These are phyloP conservation scores for Agrilus planipennis DNA, from an alignment of 1,140 invertebrate species.

Conservation along the genomic window DNA sequence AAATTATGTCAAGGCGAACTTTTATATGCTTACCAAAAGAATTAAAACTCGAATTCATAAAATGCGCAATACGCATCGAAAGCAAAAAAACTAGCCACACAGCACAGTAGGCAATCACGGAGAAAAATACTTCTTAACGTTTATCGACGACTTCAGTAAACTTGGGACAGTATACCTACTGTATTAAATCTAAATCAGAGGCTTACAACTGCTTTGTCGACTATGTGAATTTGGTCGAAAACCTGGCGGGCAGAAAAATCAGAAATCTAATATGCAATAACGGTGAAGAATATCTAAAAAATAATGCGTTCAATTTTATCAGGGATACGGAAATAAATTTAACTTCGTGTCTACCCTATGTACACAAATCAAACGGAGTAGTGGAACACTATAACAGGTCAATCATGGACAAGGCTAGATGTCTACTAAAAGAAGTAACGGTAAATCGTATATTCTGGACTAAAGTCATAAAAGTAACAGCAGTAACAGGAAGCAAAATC, in stretches of 20 bases:
- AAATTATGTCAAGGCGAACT: too few species aligned
- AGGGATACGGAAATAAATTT: constrained; percentile 24
- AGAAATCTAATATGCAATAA: constrained; percentile 33
- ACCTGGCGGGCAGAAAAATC: constrained; percentile 23
- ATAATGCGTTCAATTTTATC: constrained; percentile 11
- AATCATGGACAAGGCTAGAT: constrained; percentile 15
- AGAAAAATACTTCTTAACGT: too few species aligned
- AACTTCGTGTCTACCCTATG: constrained; percentile 30
- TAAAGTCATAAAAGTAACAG: constrained; percentile 18
- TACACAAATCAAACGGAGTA: constrained; percentile 31
- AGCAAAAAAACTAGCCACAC: too few species aligned
- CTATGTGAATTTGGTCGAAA: constrained; percentile 19
- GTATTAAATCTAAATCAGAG: constrained; percentile 29
- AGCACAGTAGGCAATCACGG: too few species aligned
- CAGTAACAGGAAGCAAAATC: constrained; percentile 4
- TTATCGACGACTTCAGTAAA: too few species aligned
- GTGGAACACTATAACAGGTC: constrained; percentile 30
- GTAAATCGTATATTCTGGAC: constrained; percentile 28
- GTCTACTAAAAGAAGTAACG: constrained; percentile 20
- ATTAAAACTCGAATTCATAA: too few species aligned
- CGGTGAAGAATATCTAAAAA: constrained; percentile 31
- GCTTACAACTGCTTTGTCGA: constrained; percentile 17
- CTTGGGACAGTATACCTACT: too few species aligned
- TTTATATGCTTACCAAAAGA: too few species aligned
- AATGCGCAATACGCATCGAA: too few species aligned